A percentile compares a stretch with the other conserved stretches of the same genome.
Conservation (phyloP, 2,888 invertebrate genomes). For the Pandemis heparana region DNA sequence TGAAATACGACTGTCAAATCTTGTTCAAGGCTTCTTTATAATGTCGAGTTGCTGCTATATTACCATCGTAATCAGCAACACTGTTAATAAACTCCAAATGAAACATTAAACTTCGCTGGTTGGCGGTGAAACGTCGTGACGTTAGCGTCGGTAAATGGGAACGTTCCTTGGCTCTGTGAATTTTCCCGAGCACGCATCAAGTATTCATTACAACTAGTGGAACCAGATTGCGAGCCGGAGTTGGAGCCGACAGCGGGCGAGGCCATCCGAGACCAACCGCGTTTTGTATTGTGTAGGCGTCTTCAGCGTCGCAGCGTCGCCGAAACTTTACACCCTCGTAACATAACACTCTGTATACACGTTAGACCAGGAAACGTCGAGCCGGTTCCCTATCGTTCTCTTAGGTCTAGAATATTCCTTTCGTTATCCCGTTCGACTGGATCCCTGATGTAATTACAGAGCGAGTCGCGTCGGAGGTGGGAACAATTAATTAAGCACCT, state of each 20-base stretch:
- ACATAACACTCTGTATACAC: conserved; percentile 57
- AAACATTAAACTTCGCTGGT: conserved; percentile 37
- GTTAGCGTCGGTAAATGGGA: conserved; percentile 26
- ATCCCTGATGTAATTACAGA: conserved; percentile 55
- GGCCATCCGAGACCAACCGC: conserved; percentile 39
- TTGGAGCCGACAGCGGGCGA: conserved; percentile 36
- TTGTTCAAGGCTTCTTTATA: not conserved
- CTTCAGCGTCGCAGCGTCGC: conserved; percentile 55
- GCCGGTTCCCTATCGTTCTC: conserved; percentile 41
- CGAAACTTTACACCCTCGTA: conserved; percentile 73
- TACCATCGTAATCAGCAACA: conserved; percentile 27
- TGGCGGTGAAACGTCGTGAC: conserved; percentile 26
- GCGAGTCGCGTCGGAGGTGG: conserved; percentile 47
- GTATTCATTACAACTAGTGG: conserved; percentile 66
- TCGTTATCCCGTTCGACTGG: conserved; percentile 54
- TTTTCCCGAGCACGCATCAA: conserved; percentile 45
- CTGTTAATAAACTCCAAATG: conserved; percentile 35
- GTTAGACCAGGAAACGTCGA: conserved; percentile 41
- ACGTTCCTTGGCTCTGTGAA: conserved; percentile 26
- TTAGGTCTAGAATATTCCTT: conserved; percentile 46
- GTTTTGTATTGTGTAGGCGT: conserved; percentile 62
- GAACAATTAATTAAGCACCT: conserved; percentile 67
- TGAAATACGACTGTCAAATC: conserved; percentile 23
- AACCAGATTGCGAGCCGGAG: conserved; percentile 55
- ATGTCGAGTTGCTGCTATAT: conserved; percentile 9